phyloP scores from a whole-genome alignment of 2,888 invertebrate species.

The Drosophila meridiana region DNA sequence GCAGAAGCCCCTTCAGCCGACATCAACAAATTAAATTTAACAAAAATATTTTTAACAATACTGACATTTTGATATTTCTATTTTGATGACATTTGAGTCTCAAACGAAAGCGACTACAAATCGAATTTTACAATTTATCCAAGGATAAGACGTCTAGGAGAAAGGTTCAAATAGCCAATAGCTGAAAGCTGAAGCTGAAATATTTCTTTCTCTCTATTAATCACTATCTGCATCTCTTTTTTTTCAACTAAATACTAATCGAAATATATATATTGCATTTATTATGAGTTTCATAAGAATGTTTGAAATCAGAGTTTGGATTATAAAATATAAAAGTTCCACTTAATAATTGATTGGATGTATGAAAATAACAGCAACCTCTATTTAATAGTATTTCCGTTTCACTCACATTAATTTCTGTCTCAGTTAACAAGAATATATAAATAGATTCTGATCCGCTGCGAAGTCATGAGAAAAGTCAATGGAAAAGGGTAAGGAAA shows the following conservation, averaged over 20 bases:
- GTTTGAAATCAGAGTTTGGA: too few species aligned
- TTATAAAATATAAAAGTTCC: too few species aligned
- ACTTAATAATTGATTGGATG: too few species aligned
- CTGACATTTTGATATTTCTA: slow-evolving; percentile 18
- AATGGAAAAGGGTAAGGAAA: neutral
- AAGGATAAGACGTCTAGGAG: neutral
- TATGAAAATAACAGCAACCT: neutral
- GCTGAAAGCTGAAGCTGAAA: too few species aligned
- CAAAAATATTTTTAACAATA: slow-evolving; percentile 14
- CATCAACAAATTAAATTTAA: slow-evolving; percentile 32
- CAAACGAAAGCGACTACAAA: neutral
- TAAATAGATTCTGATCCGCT: neutral
- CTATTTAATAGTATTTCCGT: neutral
- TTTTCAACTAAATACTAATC: neutral
- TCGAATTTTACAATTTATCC: neutral
- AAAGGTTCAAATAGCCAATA: neutral
- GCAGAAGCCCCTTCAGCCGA: slow-evolving; percentile 21
- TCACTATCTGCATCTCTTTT: neutral
- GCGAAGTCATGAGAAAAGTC: neutral
- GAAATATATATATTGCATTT: too few species aligned
- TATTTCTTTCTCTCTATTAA: neutral
- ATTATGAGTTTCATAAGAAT: too few species aligned
- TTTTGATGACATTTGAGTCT: slow-evolving; percentile 12
- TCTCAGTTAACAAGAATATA: too few species aligned
- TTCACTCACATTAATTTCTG: neutral